Evolutionary conservation across 1,140 invertebrate species (phyloP).

Genomic region (Zaprionus africanus): DNA sequence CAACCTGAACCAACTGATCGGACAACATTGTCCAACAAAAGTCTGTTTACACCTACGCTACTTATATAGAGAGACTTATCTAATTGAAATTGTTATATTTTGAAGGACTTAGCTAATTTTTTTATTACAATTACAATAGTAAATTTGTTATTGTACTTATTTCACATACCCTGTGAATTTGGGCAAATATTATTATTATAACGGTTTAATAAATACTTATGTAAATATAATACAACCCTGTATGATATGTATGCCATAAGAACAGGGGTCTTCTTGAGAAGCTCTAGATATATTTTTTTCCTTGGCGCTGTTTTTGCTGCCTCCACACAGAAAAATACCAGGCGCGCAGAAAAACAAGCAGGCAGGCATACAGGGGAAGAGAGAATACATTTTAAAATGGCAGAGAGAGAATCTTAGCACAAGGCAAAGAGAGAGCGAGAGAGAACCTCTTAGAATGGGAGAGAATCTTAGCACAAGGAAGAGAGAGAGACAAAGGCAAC

Average conservation of each 20-base stretch:
- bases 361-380: neutral
- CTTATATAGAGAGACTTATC: neutral
- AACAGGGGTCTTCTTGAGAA: neutral
- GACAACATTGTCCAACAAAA: constrained; percentile 1
- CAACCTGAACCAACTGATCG: neutral
- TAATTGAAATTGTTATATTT: neutral
- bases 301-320: neutral
- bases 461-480: too few relatives aligned
- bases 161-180: neutral
- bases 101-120: neutral
- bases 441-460: neutral
- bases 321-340: neutral
- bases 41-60: neutral
- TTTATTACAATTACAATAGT: neutral
- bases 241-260: too few relatives aligned
- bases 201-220: neutral
- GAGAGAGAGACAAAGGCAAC: neutral
- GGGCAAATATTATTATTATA: neutral
- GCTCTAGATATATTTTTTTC: neutral
- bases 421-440: too few relatives aligned
- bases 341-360: neutral
- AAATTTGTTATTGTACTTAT: neutral
- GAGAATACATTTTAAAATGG: neutral
- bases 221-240: neutral
- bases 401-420: too few relatives aligned